phyloP scores from a whole-genome alignment of 2,113 vertebrate genomes.

The Phycodurus eques region DNA sequence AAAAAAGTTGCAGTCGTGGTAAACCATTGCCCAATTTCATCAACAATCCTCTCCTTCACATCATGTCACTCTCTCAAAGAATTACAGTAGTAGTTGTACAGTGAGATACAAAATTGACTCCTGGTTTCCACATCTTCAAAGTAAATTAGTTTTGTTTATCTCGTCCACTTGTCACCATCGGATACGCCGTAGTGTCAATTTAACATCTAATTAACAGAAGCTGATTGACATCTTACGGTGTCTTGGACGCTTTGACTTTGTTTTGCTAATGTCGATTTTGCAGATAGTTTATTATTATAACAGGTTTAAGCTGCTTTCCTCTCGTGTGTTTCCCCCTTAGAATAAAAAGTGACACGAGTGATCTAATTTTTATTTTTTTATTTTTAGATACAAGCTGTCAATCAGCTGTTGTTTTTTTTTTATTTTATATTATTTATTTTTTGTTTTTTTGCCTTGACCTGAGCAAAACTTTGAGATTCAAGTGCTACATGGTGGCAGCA shows the following conservation, averaged over 20 bases:
- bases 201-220: constrained; percentile 37
- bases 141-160: constrained; percentile 13
- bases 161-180: constrained; percentile 9
- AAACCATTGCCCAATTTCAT: background rate
- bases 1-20: background rate
- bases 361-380: too few relatives aligned
- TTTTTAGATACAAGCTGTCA: too few relatives aligned
- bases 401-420: background rate
- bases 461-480: background rate
- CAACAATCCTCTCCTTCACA: background rate
- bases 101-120: background rate
- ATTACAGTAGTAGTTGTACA: constrained; percentile 4
- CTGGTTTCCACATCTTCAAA: constrained; percentile 1
- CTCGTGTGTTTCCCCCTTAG: background rate
- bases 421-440: too few relatives aligned
- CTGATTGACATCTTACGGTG: constrained; percentile 21
- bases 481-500: background rate
- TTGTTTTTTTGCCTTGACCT: background rate
- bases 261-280: constrained; percentile 7
- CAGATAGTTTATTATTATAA: background rate
- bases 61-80: background rate
- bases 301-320: background rate
- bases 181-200: constrained; percentile 21
- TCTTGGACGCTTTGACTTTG: constrained; percentile 32
- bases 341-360: background rate